Evolutionary conservation across 2,113 vertebrate genomes (phyloP).

Genomic region (Notothenia coriiceps): DNA sequence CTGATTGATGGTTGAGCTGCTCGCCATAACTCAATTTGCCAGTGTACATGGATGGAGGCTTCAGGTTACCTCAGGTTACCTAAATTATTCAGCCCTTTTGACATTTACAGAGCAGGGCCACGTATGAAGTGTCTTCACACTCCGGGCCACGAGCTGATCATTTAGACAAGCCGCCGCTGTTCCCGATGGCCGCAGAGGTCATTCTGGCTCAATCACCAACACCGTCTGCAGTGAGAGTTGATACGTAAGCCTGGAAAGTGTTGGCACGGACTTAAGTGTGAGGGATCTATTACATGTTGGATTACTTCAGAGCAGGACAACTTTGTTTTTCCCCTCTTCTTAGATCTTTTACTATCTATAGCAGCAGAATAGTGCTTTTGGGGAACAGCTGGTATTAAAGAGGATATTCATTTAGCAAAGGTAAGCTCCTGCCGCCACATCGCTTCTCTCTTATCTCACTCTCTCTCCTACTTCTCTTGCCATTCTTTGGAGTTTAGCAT

Average conservation of each 20-base stretch:
- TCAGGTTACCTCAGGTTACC: conserved; percentile 68
- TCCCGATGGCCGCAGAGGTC: conserved; percentile 41
- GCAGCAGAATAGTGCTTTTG: conserved; percentile 17
- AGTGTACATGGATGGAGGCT: conserved; percentile 42
- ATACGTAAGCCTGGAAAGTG: conserved; percentile 32
- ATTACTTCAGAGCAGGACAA: conserved; percentile 39
- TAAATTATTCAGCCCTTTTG: conserved; percentile 82
- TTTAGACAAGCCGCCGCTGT: conserved; percentile 8
- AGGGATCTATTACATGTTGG: conserved; percentile 52
- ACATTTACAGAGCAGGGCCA: conserved; percentile 68
- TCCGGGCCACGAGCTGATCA: neutral
- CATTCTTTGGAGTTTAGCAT: conserved; percentile 27
- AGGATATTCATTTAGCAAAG: conserved; percentile 56
- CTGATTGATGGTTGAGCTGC: neutral
- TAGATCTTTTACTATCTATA: conserved; percentile 28
- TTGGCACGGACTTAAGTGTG: conserved; percentile 6
- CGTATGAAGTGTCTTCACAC: conserved; percentile 62
- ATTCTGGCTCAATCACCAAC: conserved; percentile 41
- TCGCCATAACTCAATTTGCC: conserved; percentile 32
- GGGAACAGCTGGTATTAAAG: conserved; percentile 48
- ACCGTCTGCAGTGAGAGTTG: conserved; percentile 39
- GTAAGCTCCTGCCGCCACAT: conserved; percentile 62
- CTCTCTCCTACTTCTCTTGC: conserved; percentile 8
- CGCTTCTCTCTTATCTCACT: conserved; percentile 4
- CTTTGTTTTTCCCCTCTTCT: conserved; percentile 45